Evolutionary conservation across 2,888 invertebrate genomes (phyloP).

Genomic region (Podabrus alpinus): DNA sequence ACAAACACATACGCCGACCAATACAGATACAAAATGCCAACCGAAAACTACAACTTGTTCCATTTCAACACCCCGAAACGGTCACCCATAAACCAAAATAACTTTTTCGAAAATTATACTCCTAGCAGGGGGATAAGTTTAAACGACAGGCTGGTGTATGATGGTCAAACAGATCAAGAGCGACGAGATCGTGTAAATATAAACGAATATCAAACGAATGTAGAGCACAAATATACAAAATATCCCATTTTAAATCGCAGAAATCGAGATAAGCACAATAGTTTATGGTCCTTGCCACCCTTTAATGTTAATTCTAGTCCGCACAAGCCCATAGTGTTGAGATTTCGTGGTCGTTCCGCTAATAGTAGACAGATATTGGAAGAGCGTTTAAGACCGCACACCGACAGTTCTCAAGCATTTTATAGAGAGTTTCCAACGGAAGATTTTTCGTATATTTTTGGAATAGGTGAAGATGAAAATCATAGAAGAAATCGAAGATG

Average conservation of each 20-base stretch:
- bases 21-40: constrained; percentile 6
- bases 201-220: constrained; percentile 16
- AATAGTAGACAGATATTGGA: constrained; percentile 16
- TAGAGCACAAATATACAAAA: not conserved
- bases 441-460: constrained; percentile 48
- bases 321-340: constrained; percentile 47
- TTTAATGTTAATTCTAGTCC: constrained; percentile 40
- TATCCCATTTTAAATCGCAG: constrained; percentile 32
- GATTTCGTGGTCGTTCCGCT: constrained; percentile 45
- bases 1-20: constrained; percentile 9
- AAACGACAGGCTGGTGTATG: not conserved
- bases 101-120: not conserved
- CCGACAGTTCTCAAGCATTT: constrained; percentile 33
- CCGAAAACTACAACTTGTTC: not conserved
- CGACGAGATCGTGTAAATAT: constrained; percentile 9
- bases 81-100: not conserved
- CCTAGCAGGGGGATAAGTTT: not conserved
- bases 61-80: not conserved
- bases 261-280: constrained; percentile 43
- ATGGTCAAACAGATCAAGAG: not conserved
- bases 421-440: constrained; percentile 46
- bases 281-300: constrained; percentile 43
- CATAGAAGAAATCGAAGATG: constrained; percentile 21
- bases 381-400: constrained; percentile 22
- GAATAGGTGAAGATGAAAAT: constrained; percentile 36